Evolutionary conservation across 1,140 invertebrate species (phyloP), one percentile per base, ranked within the genome.

Genomic region (Epicauta chinensis): DNA sequence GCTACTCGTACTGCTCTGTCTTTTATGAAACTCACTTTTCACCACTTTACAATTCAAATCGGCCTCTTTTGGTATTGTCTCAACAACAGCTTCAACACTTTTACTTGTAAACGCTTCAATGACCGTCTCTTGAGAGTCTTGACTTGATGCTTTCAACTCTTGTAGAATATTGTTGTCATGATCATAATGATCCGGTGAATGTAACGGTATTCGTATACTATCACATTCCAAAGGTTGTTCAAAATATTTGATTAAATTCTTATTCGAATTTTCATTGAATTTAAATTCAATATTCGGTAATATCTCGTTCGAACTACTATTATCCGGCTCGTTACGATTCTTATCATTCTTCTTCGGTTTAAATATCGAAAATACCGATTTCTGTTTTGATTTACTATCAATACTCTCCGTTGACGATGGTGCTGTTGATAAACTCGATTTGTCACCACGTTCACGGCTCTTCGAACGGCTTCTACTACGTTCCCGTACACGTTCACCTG

Each of bases 101-200:
- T 50, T 75, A 68, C 10, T 70, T 64, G 53, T 79, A 75, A 43
- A 43, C 15, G 57, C 61, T 54, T 68, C 66, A 17, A 68, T 65
- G 7, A 67, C 64, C 10, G 68, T 66, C 17, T 67, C 66, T 58
- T 67, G 64, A 6, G 62, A 61, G 38, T 67, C 65, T 58, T 67
- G 67, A 40, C 63, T 67, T 1, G 61, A 59, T 13, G 58, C 61
- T 40, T 65, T 65, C 34, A 58, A 61, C n/a, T 62, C 59, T 44
- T 67, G 55, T 13, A 67, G 44, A 32, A 63, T 37, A 44, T 15
- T 39, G 3, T 36, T 59, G 44, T 45, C 65, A 47, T 75, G 68
- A 37, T 77, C 72, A 53, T 82, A 81, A 53, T 81, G 78, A 0
- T 80, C 79, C n/a, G 81, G 81, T 6, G 81, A 82, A 43, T 80